Percentiles rank a stretch among this genome's conserved stretches.
Evolutionary conservation across 2,113 vertebrate species (phyloP).

Genomic region (Rhinogobius similis): DNA sequence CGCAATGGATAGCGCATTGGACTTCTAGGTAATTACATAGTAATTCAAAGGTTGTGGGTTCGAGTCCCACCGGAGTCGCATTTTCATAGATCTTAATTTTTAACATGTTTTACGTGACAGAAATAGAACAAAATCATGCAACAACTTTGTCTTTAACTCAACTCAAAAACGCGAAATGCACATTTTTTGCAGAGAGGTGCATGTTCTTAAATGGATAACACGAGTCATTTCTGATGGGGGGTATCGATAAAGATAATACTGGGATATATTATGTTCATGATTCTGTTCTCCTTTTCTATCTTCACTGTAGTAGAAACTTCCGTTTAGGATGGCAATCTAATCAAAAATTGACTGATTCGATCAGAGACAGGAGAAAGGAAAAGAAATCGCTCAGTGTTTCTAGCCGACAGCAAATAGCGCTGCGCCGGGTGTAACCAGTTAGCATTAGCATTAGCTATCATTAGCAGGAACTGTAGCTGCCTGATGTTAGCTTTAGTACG

Average conservation of each 20-base stretch:
- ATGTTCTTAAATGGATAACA: no score
- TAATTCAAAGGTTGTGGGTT: conserved; percentile 82
- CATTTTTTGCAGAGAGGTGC: no score
- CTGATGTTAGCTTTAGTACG: conserved; percentile 58
- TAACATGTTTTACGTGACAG: background rate
- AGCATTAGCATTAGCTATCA: conserved; percentile 46
- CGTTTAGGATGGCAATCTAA: background rate
- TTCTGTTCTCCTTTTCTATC: background rate
- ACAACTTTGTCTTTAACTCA: no score
- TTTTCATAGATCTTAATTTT: background rate
- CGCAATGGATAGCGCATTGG: conserved; percentile 83
- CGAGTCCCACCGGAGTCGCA: conserved; percentile 79
- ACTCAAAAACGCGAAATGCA: no score
- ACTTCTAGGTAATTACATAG: conserved; percentile 67
- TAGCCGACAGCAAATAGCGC: conserved; percentile 33
- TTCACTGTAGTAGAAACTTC: conserved; percentile 6
- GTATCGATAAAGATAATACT: background rate
- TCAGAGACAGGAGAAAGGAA: background rate
- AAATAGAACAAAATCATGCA: no score
- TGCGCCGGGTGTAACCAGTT: conserved; percentile 64
- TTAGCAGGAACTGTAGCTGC: conserved; percentile 59
- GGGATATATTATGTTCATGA: background rate
- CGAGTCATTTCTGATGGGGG: background rate
- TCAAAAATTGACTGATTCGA: background rate
- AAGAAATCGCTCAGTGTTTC: conserved; percentile 39